Base-by-base conservation (phyloP, 2,113 vertebrate genomes). In the Tachycineta bicolor region DNA sequence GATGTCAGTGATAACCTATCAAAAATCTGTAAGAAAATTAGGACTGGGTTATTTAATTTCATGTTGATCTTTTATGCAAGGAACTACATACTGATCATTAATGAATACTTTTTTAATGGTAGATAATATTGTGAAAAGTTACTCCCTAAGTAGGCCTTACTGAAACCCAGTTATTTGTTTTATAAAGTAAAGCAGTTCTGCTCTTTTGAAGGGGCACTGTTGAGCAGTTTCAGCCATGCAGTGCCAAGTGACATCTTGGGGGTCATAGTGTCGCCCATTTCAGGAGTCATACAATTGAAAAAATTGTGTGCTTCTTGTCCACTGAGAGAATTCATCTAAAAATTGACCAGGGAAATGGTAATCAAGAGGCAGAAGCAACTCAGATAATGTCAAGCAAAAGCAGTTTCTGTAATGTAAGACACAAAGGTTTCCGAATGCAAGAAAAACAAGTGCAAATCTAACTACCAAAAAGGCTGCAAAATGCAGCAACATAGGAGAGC, bases 401-500 rank as follows among this genome's bases (percentile, higher is more conserved):
- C 31, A 1, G 6, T 52, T 94, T 31, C 10, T 68, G 10, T 58
- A 63, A 56, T 2, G 0, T 21, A 20, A 22, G 12, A 53, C 5
- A 69, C 5, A 64, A 81, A 55, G 1, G 9, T 11, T 84, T 59
- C 25, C n/a, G 2, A 14, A 24, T 60, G 8, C 8, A 43, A 52
- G 23, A 17, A 31, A 69, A 59, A 22, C 4, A 25, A 6, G 6
- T 4, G 0, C 18, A 53, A 4, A 7, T 77, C 24, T n/a, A 46
- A 31, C 18, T 65, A 37, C 5, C 8, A 47, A 70, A 59, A 55
- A 9, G n/a, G 5, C 2, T 68, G 6, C 22, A 20, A 67, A 28
- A 67, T 43, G 11, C 0, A 5, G 4, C 22, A 70, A 43, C 5
- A 28, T 6, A 25, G 18, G 8, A 39, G 18, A 70, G 2, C 6